phyloP scores from a whole-genome alignment of 2,888 invertebrate species.

The Cantharis rufa region DNA sequence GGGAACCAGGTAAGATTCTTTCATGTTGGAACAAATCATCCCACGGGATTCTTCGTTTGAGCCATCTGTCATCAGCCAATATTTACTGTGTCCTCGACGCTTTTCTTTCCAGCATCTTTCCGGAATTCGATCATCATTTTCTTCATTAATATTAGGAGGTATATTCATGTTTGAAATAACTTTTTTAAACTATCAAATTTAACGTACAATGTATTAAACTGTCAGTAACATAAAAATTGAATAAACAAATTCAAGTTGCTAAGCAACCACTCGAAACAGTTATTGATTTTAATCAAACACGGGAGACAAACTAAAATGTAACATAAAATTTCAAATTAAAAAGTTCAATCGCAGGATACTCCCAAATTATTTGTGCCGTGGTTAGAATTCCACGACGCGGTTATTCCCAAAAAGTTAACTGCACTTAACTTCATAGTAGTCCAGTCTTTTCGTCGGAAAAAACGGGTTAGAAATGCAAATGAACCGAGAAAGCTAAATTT shows the following conservation, averaged over 20 bases:
- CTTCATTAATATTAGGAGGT: not conserved
- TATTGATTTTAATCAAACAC: not conserved
- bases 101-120: slow-evolving; percentile 46
- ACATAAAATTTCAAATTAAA: too few species aligned
- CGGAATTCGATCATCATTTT: not conserved
- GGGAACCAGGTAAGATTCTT: slow-evolving; percentile 42
- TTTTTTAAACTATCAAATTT: not conserved
- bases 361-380: too few species aligned
- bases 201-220: not conserved
- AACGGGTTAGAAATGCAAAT: too few species aligned
- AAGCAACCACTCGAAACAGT: not conserved
- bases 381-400: too few species aligned
- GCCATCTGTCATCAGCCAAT: slow-evolving; percentile 48
- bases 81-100: slow-evolving; percentile 46
- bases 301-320: not conserved
- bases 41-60: slow-evolving; percentile 32
- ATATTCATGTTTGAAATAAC: not conserved
- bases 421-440: too few species aligned
- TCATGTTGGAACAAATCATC: slow-evolving; percentile 44
- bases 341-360: too few species aligned
- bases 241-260: not conserved
- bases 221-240: not conserved
- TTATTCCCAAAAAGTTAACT: too few species aligned
- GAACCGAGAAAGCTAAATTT: too few species aligned
- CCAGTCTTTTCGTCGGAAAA: too few species aligned